These are phyloP conservation scores for Chloromyia formosa DNA, from an alignment of 2,888 invertebrate genomes.

Conservation along the genomic window DNA sequence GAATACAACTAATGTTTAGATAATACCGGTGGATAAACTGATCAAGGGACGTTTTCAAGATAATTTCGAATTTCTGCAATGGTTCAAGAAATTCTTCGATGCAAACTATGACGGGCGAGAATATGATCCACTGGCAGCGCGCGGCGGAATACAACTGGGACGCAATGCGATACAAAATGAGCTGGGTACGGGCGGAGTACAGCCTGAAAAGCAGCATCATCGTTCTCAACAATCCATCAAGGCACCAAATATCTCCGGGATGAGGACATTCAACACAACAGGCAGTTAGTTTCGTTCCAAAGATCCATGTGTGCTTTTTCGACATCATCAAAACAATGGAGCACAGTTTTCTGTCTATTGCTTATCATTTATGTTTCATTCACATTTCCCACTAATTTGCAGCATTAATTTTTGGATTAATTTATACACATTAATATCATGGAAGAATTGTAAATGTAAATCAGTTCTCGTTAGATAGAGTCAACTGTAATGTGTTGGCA, in stretches of 20 bases:
- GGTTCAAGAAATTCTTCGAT: slow-evolving; percentile 99
- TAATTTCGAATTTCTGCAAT: slow-evolving; percentile 99
- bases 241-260: slow-evolving; percentile 24
- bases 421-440: slow-evolving; percentile 28
- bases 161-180: slow-evolving; percentile 82
- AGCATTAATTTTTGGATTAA: slow-evolving; percentile 9
- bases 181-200: slow-evolving; percentile 54
- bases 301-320: slow-evolving; percentile 2
- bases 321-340: slow-evolving; percentile 11
- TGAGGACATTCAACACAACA: slow-evolving; percentile 50
- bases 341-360: background rate
- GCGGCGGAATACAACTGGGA: slow-evolving; percentile 90
- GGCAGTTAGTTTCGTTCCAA: slow-evolving; percentile 51
- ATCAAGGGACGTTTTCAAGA: slow-evolving; percentile 99
- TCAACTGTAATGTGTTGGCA: background rate
- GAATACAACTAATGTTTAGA: slow-evolving; percentile 90
- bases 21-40: slow-evolving; percentile 69
- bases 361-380: slow-evolving; percentile 7
- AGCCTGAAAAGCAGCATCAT: slow-evolving; percentile 52
- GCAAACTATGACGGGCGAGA: slow-evolving; percentile 96
- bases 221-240: slow-evolving; percentile 58
- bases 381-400: slow-evolving; percentile 9
- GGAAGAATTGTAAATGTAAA: slow-evolving; percentile 39
- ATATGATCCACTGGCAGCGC: slow-evolving; percentile 88
- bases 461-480: background rate